Percentiles rank a stretch among this genome's conserved stretches.
phyloP scores from a whole-genome alignment of 2,888 invertebrate genomes.

The Crioceris asparagi region DNA sequence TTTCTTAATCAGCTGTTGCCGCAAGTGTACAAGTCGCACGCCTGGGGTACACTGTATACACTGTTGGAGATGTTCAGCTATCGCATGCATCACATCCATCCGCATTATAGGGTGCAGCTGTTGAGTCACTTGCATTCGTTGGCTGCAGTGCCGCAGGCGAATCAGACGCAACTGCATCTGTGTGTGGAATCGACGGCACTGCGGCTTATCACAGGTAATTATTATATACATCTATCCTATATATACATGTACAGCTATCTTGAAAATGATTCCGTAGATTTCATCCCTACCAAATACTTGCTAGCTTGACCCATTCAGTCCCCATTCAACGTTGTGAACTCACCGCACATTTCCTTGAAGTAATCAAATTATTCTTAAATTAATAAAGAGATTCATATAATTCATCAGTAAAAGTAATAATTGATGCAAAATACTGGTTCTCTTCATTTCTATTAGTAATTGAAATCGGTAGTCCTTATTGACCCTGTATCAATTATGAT shows the following conservation, averaged over 20 bases:
- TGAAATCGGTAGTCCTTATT: neutral
- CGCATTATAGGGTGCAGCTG: conserved; percentile 87
- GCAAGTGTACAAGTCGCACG: conserved; percentile 69
- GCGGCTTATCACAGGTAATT: conserved; percentile 33
- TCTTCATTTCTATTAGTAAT: conserved; percentile 3
- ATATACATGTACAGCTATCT: too few species aligned
- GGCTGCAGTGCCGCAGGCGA: conserved; percentile 85
- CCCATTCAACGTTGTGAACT: too few species aligned
- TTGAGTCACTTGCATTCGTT: conserved; percentile 85
- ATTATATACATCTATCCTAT: too few species aligned
- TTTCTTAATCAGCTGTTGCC: conserved; percentile 90
- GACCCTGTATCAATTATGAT: too few species aligned
- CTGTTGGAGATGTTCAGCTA: conserved; percentile 95
- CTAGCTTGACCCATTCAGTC: too few species aligned
- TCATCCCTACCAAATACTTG: too few species aligned
- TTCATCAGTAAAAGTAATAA: too few species aligned
- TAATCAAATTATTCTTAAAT: too few species aligned
- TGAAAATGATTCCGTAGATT: too few species aligned
- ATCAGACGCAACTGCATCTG: conserved; percentile 87
- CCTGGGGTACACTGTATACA: conserved; percentile 93
- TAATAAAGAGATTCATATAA: too few species aligned
- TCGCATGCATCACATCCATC: conserved; percentile 91
- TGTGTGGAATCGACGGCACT: conserved; percentile 46
- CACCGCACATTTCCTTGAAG: too few species aligned
- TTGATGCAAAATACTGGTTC: neutral